Evolutionary conservation across 92 coral and sea anemone genomes (phyloP), one percentile per base, ranked within the genome.

Genomic region (Heliopora coerulea): DNA sequence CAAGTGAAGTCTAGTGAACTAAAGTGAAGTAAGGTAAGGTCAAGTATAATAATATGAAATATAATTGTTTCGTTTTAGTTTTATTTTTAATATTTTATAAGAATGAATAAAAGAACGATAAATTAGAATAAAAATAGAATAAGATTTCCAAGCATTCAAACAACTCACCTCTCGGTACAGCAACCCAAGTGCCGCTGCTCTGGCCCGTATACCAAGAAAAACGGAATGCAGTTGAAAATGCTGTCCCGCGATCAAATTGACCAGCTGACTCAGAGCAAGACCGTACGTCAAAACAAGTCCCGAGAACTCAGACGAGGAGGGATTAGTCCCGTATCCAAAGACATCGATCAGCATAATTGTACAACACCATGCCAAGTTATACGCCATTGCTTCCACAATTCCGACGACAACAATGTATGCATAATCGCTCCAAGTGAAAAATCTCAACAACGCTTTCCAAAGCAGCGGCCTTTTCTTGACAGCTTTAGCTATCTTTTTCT

Each of bases 381-480:
- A 39, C 3, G 66, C 37, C 1, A 60, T 15, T 2, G 15, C 5
- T 0, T 2, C 1, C 6, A 60, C 13, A 46, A 8, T 7, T 46
- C 52, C 52, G 15, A 46, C n/a, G n/a, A 15, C 7, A 46, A 46
- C 52, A 2, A 46, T 8, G 2, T 2, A 6, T 6, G 14, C 52
- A 15, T 46, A 46, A 15, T 46, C n/a, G 2, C n/a, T 46, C 52
- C 52, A 60, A 17, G 18, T 35, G 10, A 27, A 31, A 8, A 60
- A 60, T 13, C 18, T 60, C 23, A 60, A 8, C 66, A 60, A 9
- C 2, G 66, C 66, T 60, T 60, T 60, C 66, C 66, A 60, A 27
- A 60, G 66, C 39, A 9, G 3, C 0, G 66, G 66, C 9, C 29
- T 29, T 60, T 41, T 60, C 23, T 60, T 27, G 12, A 7, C 2